Conservation (phyloP, 2,113 vertebrate species). For the Hassar affinis region DNA sequence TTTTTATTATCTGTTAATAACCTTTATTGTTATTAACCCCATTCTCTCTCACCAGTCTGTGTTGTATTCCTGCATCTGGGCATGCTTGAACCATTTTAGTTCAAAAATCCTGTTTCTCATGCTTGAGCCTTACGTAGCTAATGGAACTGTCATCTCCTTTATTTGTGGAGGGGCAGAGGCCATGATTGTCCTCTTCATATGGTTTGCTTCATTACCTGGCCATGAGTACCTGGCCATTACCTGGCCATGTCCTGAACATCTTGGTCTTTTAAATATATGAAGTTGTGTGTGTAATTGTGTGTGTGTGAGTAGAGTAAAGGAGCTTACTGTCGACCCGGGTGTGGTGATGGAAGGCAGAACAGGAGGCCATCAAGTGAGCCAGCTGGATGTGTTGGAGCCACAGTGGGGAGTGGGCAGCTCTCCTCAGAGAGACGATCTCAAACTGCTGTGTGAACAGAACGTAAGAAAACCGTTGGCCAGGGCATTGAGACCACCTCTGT, state of each 20-base stretch:
- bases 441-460: constrained; percentile 97
- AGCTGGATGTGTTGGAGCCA: constrained; percentile 90
- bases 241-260: constrained; percentile 7
- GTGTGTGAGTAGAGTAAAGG: constrained; percentile 80
- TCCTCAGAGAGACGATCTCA: constrained; percentile 95
- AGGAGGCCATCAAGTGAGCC: constrained; percentile 77
- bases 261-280: background rate
- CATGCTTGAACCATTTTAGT: constrained; percentile 58
- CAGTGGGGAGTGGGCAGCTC: constrained; percentile 98
- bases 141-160: background rate
- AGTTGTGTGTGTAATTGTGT: constrained; percentile 15
- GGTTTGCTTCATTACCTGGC: constrained; percentile 15
- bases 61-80: constrained; percentile 10
- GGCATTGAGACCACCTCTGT: background rate
- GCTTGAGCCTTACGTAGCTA: background rate
- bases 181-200: background rate
- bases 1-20: background rate
- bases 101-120: constrained; percentile 6
- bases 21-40: constrained; percentile 7
- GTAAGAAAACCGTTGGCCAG: constrained; percentile 71
- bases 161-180: background rate
- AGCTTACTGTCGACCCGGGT: constrained; percentile 78
- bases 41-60: constrained; percentile 8
- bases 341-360: constrained; percentile 74
- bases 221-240: too few species aligned